Evolutionary conservation across 2,888 invertebrate genomes (phyloP).

Genomic region (Ochlodes sylvanus): DNA sequence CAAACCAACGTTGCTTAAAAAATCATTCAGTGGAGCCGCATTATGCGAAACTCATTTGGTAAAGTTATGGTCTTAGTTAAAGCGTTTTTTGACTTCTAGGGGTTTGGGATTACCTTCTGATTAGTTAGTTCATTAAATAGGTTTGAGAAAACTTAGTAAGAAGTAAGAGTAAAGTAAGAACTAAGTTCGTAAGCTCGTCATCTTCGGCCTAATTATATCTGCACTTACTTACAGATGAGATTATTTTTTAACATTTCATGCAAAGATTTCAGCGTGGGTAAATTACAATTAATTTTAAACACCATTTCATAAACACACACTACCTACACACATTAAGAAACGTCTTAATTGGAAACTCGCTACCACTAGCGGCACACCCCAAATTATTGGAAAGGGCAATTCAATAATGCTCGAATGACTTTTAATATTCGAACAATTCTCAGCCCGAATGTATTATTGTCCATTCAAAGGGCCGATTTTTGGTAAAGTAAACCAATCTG

Average conservation of each 20-base stretch:
- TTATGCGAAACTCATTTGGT: conserved; percentile 1
- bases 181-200: too few relatives aligned
- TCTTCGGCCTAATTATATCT: too few relatives aligned
- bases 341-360: conserved; percentile 42
- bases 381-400: conserved; percentile 75
- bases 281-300: too few relatives aligned
- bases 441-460: conserved; percentile 59
- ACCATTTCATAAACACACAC: too few relatives aligned
- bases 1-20: neutral
- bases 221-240: too few relatives aligned
- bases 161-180: too few relatives aligned
- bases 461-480: conserved; percentile 66
- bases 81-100: too few relatives aligned
- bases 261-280: too few relatives aligned
- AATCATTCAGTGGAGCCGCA: neutral
- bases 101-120: too few relatives aligned
- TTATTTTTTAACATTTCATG: too few relatives aligned
- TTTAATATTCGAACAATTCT: conserved; percentile 79
- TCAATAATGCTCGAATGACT: conserved; percentile 79
- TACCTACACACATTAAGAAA: neutral
- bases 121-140: too few relatives aligned
- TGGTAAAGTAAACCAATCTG: conserved; percentile 45
- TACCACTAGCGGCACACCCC: conserved; percentile 48
- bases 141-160: too few relatives aligned
- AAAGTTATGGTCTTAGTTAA: neutral